Percentiles rank a stretch among this genome's conserved stretches.
Evolutionary conservation across 1,140 invertebrate genomes (phyloP).

Genomic region (Drosophila dunni): DNA sequence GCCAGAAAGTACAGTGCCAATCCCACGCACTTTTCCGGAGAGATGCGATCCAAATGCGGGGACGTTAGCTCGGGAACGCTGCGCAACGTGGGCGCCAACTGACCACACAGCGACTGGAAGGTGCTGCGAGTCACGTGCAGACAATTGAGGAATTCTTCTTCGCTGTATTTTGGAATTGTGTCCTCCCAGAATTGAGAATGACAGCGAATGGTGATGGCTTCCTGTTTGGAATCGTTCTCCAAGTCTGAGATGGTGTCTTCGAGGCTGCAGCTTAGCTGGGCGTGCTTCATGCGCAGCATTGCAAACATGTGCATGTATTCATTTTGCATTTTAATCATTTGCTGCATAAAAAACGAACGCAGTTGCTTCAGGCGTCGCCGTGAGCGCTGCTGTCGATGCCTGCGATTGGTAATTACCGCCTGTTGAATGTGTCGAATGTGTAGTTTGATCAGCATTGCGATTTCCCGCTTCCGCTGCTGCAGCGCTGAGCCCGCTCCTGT

Average conservation of each 20-base stretch:
- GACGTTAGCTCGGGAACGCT: constrained; percentile 32
- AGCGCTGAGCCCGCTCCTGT: neutral
- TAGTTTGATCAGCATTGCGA: constrained; percentile 50
- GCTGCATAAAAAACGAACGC: constrained; percentile 64
- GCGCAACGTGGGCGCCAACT: constrained; percentile 53
- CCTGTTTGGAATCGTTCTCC: neutral
- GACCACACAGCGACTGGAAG: constrained; percentile 60
- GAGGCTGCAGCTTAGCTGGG: neutral
- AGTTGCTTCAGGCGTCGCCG: constrained; percentile 43
- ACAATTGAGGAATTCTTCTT: constrained; percentile 64
- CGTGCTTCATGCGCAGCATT: constrained; percentile 59
- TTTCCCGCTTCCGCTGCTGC: constrained; percentile 37
- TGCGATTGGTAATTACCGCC: constrained; percentile 52
- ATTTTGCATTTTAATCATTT: constrained; percentile 66
- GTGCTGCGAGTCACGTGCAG: constrained; percentile 67
- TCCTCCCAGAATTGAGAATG: constrained; percentile 47
- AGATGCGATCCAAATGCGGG: constrained; percentile 11
- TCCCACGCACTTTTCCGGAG: constrained; percentile 62
- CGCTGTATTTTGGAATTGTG: constrained; percentile 30
- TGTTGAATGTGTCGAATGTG: constrained; percentile 60
- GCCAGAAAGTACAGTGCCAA: constrained; percentile 68
- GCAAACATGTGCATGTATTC: constrained; percentile 64
- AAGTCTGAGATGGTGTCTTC: constrained; percentile 9
- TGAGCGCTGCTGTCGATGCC: constrained; percentile 53
- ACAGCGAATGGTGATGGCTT: neutral